Percentiles rank a stretch among this genome's conserved stretches.
These are phyloP conservation scores for Drosophila dunni DNA, from an alignment of 1,140 invertebrate genomes.

Conservation along the genomic window DNA sequence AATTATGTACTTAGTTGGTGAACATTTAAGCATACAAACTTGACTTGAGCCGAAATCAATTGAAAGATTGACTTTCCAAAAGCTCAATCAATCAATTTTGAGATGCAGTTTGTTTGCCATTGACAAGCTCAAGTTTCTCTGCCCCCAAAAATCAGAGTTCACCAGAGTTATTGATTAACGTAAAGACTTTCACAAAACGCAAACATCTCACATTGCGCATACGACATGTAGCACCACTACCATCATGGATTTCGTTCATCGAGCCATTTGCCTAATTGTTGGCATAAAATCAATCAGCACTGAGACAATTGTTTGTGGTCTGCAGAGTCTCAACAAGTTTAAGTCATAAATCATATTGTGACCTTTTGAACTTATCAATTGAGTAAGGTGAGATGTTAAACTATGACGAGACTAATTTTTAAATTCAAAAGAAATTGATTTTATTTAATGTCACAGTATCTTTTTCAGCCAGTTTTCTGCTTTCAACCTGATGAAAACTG, in stretches of 20 bases:
- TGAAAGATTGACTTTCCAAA: slow-evolving; percentile 46
- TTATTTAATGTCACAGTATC: neutral
- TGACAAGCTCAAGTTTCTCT: neutral
- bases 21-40: slow-evolving; percentile 13
- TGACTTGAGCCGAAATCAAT: slow-evolving; percentile 43
- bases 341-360: neutral
- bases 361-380: slow-evolving; percentile 2
- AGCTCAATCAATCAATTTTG: slow-evolving; percentile 63
- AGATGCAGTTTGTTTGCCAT: slow-evolving; percentile 36
- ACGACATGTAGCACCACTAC: neutral
- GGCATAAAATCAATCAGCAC: slow-evolving; percentile 14
- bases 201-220: slow-evolving; percentile 22
- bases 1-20: slow-evolving; percentile 5
- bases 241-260: neutral
- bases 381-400: neutral
- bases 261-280: slow-evolving; percentile 31
- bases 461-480: neutral
- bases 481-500: neutral
- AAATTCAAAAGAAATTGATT: neutral
- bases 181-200: neutral
- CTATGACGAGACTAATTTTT: too few species aligned
- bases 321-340: slow-evolving; percentile 1
- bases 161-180: slow-evolving; percentile 1
- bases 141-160: neutral
- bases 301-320: slow-evolving; percentile 6